phyloP scores from a whole-genome alignment of 2,888 invertebrate species.

The Hybos culiciformis region DNA sequence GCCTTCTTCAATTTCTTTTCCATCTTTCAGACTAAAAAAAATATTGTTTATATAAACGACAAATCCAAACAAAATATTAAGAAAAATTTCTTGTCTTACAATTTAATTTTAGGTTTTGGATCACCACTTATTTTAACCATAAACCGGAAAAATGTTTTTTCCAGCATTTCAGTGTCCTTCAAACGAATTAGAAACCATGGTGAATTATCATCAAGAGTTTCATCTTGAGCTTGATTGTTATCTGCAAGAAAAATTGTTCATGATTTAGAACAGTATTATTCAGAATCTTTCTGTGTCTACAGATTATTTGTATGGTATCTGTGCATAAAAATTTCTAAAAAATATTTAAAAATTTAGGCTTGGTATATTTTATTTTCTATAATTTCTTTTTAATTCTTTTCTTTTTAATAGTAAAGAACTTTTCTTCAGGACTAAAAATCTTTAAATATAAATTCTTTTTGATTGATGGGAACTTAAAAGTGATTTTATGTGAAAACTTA shows the following conservation, averaged over 20 bases:
- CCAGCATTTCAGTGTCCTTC: slow-evolving; percentile 75
- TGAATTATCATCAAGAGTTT: slow-evolving; percentile 56
- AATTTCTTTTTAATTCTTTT: too few relatives aligned
- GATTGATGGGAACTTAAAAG: too few relatives aligned
- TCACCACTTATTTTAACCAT: slow-evolving; percentile 79
- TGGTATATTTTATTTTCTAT: too few relatives aligned
- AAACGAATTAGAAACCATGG: slow-evolving; percentile 76
- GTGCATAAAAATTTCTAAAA: too few relatives aligned
- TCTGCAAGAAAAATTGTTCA: too few relatives aligned
- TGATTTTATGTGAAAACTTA: slow-evolving; percentile 37
- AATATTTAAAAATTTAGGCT: too few relatives aligned
- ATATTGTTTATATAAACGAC: slow-evolving; percentile 5
- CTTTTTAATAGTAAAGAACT: too few relatives aligned
- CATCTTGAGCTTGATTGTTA: slow-evolving; percentile 48
- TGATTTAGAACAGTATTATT: too few relatives aligned
- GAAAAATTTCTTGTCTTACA: slow-evolving; percentile 48
- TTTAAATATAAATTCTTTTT: too few relatives aligned
- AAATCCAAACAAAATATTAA: neutral
- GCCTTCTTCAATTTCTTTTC: slow-evolving; percentile 51
- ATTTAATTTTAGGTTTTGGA: slow-evolving; percentile 78
- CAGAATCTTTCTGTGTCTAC: too few relatives aligned
- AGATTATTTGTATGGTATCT: too few relatives aligned
- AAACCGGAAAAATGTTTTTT: slow-evolving; percentile 75
- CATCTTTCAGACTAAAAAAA: slow-evolving; percentile 63
- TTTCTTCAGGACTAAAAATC: too few relatives aligned